Conservation (phyloP, 2,888 invertebrate species). For the Trichogramma dendrolimi region DNA sequence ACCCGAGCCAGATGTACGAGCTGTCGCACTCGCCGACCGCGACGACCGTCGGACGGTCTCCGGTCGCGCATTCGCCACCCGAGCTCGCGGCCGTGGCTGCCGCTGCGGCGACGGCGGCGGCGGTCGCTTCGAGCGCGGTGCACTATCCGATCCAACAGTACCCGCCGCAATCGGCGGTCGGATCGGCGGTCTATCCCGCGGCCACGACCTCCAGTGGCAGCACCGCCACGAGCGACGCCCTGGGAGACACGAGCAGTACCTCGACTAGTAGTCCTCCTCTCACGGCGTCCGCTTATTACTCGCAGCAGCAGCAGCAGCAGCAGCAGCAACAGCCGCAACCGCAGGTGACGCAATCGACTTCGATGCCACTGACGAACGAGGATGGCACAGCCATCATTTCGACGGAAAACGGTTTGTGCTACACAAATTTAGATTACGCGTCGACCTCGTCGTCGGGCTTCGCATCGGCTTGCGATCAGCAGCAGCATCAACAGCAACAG, state of each 20-base stretch:
- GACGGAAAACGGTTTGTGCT: slow-evolving; percentile 81
- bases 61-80: slow-evolving; percentile 46
- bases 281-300: too few relatives aligned
- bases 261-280: too few relatives aligned
- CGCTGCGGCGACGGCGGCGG: slow-evolving; percentile 35
- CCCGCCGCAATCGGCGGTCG: too few relatives aligned
- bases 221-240: too few relatives aligned
- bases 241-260: too few relatives aligned
- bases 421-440: slow-evolving; percentile 82
- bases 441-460: slow-evolving; percentile 49
- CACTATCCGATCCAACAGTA: neutral
- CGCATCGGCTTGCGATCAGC: slow-evolving; percentile 32
- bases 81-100: slow-evolving; percentile 41
- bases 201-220: too few relatives aligned
- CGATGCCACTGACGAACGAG: slow-evolving; percentile 37
- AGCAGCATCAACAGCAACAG: slow-evolving; percentile 35
- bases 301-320: too few relatives aligned
- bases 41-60: slow-evolving; percentile 44
- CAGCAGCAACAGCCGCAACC: too few relatives aligned
- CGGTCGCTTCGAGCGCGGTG: slow-evolving; percentile 43
- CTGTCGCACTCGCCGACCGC: neutral
- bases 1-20: too few relatives aligned
- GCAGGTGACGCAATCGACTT: neutral
- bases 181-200: too few relatives aligned
- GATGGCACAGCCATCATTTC: slow-evolving; percentile 69